Base-by-base conservation (phyloP, 2,888 invertebrate species). In the Omphaloscelis lunosa region DNA sequence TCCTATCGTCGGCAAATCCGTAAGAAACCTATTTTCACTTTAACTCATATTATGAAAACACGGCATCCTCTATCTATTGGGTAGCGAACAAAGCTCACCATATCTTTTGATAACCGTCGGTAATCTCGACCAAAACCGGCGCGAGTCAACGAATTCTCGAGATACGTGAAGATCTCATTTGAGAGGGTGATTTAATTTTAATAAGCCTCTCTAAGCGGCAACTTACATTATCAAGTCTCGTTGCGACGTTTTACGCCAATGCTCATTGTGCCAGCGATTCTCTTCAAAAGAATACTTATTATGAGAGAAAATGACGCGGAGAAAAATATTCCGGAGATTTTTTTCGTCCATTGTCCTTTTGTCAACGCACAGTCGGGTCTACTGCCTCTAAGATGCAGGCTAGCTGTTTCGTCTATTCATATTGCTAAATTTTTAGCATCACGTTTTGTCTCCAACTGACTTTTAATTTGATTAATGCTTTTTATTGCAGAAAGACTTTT, bases 151-250 rank as follows among this genome's bases (percentile, higher is more conserved):
- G 86, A 91, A 89, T 89, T 83, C 86, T 85, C 71, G 82, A 91
- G 90, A 91, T 91, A 90, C 90, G 90, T 89, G 88, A 87, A 87
- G 83, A 89, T 90, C 89, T 90, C 92, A 89, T 91, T 93, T 90
- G 88, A 90, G 89, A 86, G 90, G 92, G 91, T 89, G 88, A 93
- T 93, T 91, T 90, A 93, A 93, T 92, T 93, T 92, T 93, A 93
- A 93, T 92, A 93, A 93, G 93, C 90, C 84, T 75, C 88, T 91
- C 88, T 89, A 91, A 92, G 92, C 88, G 90, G 88, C 90, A 90
- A 92, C 91, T 92, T 93, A 92, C 92, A 93, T 93, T 90, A 92
- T 90, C 91, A 93, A 93, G 89, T 91, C 90, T 89, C 92, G 90
- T 92, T 91, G 90, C 88, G 90, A 87, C 90, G 89, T 88, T 90